Evolutionary conservation across 2,888 invertebrate species (phyloP).

Genomic region (Amphipyra tragopoginis): DNA sequence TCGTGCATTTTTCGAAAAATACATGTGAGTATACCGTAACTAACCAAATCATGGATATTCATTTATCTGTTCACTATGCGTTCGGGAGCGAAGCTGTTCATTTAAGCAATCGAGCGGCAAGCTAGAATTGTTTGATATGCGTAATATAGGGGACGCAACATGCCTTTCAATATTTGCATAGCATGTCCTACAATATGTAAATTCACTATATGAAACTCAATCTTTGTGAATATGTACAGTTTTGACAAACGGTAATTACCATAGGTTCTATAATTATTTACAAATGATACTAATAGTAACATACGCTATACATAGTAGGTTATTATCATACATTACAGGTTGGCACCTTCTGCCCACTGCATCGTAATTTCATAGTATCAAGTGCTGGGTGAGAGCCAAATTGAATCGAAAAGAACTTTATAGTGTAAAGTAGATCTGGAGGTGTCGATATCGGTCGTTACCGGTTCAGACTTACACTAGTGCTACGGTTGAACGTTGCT

Average conservation of each 20-base stretch:
- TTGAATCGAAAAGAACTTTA: neutral
- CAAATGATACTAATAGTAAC: conserved; percentile 20
- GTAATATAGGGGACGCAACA: conserved; percentile 3
- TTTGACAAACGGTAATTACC: conserved; percentile 28
- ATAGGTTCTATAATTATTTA: conserved; percentile 13
- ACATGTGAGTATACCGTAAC: too few relatives aligned
- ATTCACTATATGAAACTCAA: too few relatives aligned
- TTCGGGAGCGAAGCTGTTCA: conserved; percentile 9
- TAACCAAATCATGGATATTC: too few relatives aligned
- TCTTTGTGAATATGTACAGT: neutral
- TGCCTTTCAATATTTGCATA: conserved; percentile 14
- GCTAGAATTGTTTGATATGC: neutral
- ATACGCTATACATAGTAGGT: conserved; percentile 7
- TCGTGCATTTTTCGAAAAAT: too few relatives aligned
- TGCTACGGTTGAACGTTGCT: too few relatives aligned
- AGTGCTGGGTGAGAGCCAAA: neutral
- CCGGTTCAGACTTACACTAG: neutral
- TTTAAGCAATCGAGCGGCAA: neutral
- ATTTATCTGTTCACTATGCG: neutral
- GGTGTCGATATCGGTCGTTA: neutral
- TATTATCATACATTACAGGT: conserved; percentile 7
- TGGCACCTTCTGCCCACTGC: conserved; percentile 10
- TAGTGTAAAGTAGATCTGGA: too few relatives aligned
- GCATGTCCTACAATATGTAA: neutral
- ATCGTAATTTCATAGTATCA: neutral